Base-by-base conservation (phyloP, 92 coral and sea anemone species). In the Virgularia gustaviana region DNA sequence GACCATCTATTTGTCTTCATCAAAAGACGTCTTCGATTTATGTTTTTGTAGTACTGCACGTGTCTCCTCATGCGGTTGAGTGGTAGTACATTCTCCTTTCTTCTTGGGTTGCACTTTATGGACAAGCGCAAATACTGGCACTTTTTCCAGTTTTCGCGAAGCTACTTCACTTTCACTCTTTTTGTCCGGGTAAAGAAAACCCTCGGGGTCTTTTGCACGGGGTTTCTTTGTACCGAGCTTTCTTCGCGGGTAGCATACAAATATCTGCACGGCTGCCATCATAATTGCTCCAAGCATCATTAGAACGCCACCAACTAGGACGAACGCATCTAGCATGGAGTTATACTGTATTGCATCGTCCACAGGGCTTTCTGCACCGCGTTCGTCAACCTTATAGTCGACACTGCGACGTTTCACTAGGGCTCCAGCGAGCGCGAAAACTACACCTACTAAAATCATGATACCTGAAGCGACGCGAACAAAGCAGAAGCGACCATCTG, bases 121-220 rank as follows among this genome's bases (percentile, higher is more conserved):
- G 24, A 92, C 98, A 33, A 92, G 65, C 4, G 98, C 98, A 24
- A 89, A 81, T 12, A 92, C 98, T 5, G 98, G 98, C 23, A 92
- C 90, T 87, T 92, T 92, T 61, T 92, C 90, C 6, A 92, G 43
- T 6, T 95, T 84, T 31, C 82, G 31, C 9, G 75, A 53, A 0
- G 75, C 75, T 0, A 20, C 39, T 22, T 55, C 79, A 41, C 75
- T 60, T 52, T 78, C 80, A 36, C 84, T 55, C 6, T 45, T 42
- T 55, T 88, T 88, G 42, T 78, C 86, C 24, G 82, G 76, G 45
- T 78, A 72, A 11, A 68, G 39, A 49, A 49, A 68, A 49, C 37
- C 51, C 23, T 68, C 75, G 61, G 75, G 75, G 61, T 68, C 75
- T 68, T 68, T 49, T 49, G 35, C 71, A 55, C 58, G 86, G 56